A percentile compares a stretch with the other conserved stretches of the same genome.
Evolutionary conservation across 1,140 invertebrate genomes (phyloP).

Genomic region (Hyphantria cunea): DNA sequence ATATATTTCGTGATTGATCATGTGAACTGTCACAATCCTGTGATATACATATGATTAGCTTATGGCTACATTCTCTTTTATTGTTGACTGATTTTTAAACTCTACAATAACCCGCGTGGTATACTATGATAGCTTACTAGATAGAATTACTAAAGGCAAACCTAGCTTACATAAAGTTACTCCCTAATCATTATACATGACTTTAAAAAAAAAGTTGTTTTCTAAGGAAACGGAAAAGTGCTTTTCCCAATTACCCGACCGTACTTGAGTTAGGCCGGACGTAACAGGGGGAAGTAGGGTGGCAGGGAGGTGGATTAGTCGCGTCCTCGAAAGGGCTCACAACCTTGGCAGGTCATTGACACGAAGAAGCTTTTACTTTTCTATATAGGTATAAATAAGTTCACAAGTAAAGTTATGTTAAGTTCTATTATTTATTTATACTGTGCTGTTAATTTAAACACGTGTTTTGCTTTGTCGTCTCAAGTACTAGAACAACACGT

Average conservation of each 20-base stretch:
- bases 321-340: constrained; percentile 40
- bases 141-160: background rate
- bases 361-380: constrained; percentile 51
- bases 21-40: too few relatives aligned
- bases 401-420: too few relatives aligned
- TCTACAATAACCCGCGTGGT: too few relatives aligned
- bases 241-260: constrained; percentile 25
- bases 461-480: too few relatives aligned
- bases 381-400: constrained; percentile 14
- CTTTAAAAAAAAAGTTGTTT: background rate
- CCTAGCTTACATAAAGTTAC: background rate
- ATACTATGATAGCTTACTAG: too few relatives aligned
- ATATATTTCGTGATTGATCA: too few relatives aligned
- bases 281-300: constrained; percentile 13
- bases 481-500: too few relatives aligned
- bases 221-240: constrained; percentile 29
- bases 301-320: constrained; percentile 7
- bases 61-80: too few relatives aligned
- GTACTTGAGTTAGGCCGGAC: constrained; percentile 27
- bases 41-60: too few relatives aligned
- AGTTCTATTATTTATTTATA: too few relatives aligned
- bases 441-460: too few relatives aligned
- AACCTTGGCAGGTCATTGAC: constrained; percentile 52
- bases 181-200: constrained; percentile 6
- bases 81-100: too few relatives aligned